Evolutionary conservation across 2,888 invertebrate species (phyloP), one percentile per base, ranked within the genome.

Genomic region (Dicycla oo): DNA sequence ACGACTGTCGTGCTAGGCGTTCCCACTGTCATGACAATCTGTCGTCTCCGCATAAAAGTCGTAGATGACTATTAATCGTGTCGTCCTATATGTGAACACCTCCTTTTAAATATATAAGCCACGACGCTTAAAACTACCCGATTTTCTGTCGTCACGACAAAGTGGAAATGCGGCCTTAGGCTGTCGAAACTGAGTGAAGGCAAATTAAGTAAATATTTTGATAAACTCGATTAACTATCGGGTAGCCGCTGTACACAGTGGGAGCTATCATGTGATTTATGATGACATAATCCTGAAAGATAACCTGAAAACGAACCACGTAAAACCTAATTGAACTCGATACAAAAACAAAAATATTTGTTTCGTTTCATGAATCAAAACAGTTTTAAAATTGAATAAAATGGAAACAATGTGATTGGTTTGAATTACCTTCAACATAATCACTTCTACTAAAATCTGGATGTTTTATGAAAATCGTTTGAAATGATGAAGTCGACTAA

Each of bases 171-270:
- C n/a, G n/a, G n/a, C n/a, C n/a, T n/a, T 66, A 54, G 38, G 67
- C 34, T 34, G 20, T 56, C 26, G 43, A 53, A 66, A 73, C 51
- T 34, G 43, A 20, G 38, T 49, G 60, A 40, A 58, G 53, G 53
- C 47, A 61, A 47, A 34, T 67, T 69, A 70, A 69, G 67, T 72
- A 60, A 81, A 81, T 72, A 75, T 78, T 81, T 70, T 61, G 23
- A 8, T 53, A 47, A 72, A 72, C 66, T 75, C 18, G 49, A 75
- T 73, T 30, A 64, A 70, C 62, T 78, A 65, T 67, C 60, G 62
- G 56, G 30, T 38, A 43, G 30, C 40, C 54, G 43, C 18, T 54
- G 53, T 53, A 51, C 30, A 78, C 34, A 58, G 18, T 62, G 34
- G 38, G n/a, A 40, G 13, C 4, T 5, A 15, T 20, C 47, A 74